Base-by-base conservation (phyloP, 2,888 invertebrate species). In the Nudaria mundana region DNA sequence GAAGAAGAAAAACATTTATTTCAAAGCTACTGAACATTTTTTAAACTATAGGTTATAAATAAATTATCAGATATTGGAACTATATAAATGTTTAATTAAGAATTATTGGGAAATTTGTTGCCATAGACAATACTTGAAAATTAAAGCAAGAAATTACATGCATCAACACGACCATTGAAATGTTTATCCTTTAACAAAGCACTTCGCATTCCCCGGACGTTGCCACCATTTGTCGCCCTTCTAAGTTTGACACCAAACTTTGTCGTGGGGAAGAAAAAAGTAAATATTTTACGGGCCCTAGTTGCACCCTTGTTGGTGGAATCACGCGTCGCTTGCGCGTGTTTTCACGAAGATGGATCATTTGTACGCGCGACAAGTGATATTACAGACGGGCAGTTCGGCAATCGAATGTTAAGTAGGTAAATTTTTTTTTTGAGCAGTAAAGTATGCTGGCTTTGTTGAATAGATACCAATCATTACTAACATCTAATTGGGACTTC, bases 321-420 rank as follows among this genome's bases (percentile, higher is more conserved):
- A 86, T 84, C 86, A 86, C 84, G 84, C 84, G 84, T 83, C 78
- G 78, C 79, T 74, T 69, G 83, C 79, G 79, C 80, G 81, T 75
- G 78, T 80, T 81, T 81, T 71, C 81, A 81, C 81, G 76, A 82
- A 86, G 83, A 84, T 81, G 81, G 84, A 84, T 84, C 81, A 81
- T 81, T 64, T 71, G 70, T 63, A 69, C 71, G 67, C 63, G 76
- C 74, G 71, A 70, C 70, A 63, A 50, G 47, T 47, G 22, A 5
- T 15, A 2, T 0, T 15, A 37, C 37, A 71, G 48, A 74, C 77
- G 53, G 10, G 73, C 75, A 67, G 35, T 52, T 53, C 0, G n/a
- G n/a, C 10, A 55, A 47, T 30, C 30, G 15, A 53, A 73, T 72
- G 37, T 24, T 38, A 14, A 10, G 11, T 10, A n/a, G n/a, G n/a